Evolutionary conservation across 64 coral and sea anemone species (phyloP).

Genomic region (Dendrophyllia cribrosa): DNA sequence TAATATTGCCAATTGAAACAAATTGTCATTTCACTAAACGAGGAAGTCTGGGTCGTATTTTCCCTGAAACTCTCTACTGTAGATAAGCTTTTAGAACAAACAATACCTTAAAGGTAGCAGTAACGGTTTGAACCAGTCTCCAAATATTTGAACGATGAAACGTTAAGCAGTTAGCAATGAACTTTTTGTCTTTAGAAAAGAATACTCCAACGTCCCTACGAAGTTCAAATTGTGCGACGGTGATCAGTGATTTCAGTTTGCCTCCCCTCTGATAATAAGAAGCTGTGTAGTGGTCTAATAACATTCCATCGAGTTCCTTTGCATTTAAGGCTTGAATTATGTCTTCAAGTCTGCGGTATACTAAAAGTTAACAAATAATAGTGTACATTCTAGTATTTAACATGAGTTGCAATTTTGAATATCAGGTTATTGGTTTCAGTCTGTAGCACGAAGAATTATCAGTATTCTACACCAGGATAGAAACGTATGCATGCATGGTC

Average conservation of each 20-base stretch:
- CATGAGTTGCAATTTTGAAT: too few relatives aligned
- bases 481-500: too few relatives aligned
- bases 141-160: neutral
- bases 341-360: constrained; percentile 10
- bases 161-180: neutral
- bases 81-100: too few relatives aligned
- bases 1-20: too few relatives aligned
- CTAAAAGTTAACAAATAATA: neutral
- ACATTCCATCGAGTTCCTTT: constrained; percentile 20
- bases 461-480: too few relatives aligned
- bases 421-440: neutral
- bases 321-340: neutral
- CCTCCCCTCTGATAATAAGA: neutral
- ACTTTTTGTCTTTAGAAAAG: neutral
- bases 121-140: neutral
- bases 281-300: neutral
- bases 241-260: neutral
- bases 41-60: too few relatives aligned
- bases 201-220: neutral
- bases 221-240: neutral
- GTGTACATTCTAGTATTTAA: too few relatives aligned
- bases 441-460: too few relatives aligned
- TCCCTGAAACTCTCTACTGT: too few relatives aligned
- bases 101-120: neutral
- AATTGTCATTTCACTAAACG: too few relatives aligned